phyloP scores from a whole-genome alignment of 2,888 invertebrate genomes.

The Lordiphosa andalusiaca region DNA sequence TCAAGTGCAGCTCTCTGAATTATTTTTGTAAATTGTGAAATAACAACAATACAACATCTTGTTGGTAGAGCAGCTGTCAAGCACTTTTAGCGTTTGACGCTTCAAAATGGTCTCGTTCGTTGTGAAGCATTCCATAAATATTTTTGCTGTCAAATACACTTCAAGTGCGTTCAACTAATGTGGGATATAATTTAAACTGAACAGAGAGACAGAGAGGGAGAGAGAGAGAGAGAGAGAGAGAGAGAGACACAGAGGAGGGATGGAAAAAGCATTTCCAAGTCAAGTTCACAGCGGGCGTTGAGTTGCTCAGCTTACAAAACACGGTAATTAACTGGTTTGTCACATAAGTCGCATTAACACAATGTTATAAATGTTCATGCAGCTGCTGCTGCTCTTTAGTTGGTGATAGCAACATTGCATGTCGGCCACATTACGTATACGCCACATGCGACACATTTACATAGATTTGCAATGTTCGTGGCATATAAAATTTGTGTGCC shows the following conservation, averaged over 20 bases:
- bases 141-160: constrained; percentile 54
- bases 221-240: too few species aligned
- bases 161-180: constrained; percentile 51
- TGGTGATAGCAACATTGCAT: constrained; percentile 42
- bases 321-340: constrained; percentile 72
- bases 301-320: constrained; percentile 40
- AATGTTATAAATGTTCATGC: constrained; percentile 63
- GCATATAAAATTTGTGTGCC: constrained; percentile 28
- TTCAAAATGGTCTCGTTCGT: constrained; percentile 2
- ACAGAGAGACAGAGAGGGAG: too few species aligned
- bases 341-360: constrained; percentile 76
- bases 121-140: constrained; percentile 45
- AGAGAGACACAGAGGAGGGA: too few species aligned
- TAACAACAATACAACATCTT: too few species aligned
- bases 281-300: constrained; percentile 45
- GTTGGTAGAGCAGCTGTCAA: not conserved
- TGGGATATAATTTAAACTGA: constrained; percentile 62
- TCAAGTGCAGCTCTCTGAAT: too few species aligned
- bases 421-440: constrained; percentile 58
- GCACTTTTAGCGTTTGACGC: not conserved
- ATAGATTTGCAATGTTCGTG: constrained; percentile 50
- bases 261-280: constrained; percentile 60
- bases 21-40: too few species aligned
- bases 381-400: constrained; percentile 25
- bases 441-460: constrained; percentile 61